phyloP scores from a whole-genome alignment of 2,888 invertebrate species.

The Lasioglossum oenotherae region DNA sequence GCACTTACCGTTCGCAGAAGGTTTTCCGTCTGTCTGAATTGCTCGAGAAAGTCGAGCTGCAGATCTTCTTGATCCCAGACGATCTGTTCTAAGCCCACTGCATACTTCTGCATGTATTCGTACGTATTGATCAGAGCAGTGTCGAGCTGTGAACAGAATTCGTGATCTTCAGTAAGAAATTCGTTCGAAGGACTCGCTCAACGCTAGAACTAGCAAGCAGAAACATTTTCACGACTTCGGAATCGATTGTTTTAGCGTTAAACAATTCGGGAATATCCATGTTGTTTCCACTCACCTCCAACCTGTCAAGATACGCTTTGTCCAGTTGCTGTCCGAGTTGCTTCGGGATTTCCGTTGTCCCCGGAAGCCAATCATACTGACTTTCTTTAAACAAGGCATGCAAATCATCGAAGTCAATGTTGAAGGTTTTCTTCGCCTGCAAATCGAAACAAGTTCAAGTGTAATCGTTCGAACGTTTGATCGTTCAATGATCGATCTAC shows the following conservation, averaged over 20 bases:
- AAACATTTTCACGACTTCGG: not conserved
- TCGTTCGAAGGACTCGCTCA: not conserved
- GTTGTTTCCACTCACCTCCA: slow-evolving; percentile 83
- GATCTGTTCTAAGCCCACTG: slow-evolving; percentile 89
- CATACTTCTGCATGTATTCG: slow-evolving; percentile 89
- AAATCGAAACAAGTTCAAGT: slow-evolving; percentile 67
- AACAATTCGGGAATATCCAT: not conserved
- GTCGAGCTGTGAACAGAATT: slow-evolving; percentile 84
- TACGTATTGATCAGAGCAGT: slow-evolving; percentile 87
- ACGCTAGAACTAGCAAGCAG: not conserved
- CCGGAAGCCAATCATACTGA: slow-evolving; percentile 86
- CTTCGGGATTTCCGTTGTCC: slow-evolving; percentile 85
- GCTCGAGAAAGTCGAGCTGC: slow-evolving; percentile 84
- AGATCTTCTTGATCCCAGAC: slow-evolving; percentile 87
- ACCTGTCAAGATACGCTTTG: slow-evolving; percentile 82
- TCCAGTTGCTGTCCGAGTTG: slow-evolving; percentile 83
- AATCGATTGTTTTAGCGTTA: not conserved
- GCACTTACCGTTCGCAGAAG: slow-evolving; percentile 86
- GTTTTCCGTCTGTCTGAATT: slow-evolving; percentile 87
- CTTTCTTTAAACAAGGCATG: slow-evolving; percentile 84
- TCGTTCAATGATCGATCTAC: not conserved
- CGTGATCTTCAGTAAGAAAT: not conserved
- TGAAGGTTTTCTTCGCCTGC: slow-evolving; percentile 85
- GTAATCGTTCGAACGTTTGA: slow-evolving; percentile 15
- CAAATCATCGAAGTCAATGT: slow-evolving; percentile 81